Evolutionary conservation across 1,140 invertebrate species (phyloP), one percentile per base, ranked within the genome.

Genomic region (Drosophila watanabei): DNA sequence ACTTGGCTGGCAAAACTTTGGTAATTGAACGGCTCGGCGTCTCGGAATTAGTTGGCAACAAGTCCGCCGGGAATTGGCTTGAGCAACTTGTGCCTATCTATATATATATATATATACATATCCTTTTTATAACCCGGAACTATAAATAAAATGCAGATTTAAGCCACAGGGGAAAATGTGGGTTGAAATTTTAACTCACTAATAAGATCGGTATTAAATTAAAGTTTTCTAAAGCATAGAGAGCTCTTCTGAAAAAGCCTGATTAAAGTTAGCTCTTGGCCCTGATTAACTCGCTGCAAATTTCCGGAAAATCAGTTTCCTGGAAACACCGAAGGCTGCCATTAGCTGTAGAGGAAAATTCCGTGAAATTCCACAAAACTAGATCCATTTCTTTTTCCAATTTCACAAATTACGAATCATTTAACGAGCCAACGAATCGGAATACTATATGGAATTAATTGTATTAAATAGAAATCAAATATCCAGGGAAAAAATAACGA

Each of bases 1-100:
- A 89, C 85, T 88, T 89, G 73, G 62, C 66, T 68, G 71, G 72
- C 84, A 69, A 88, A 88, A 89, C 61, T 88, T 88, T 89, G 61
- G 81, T 89, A 88, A 88, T 88, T 89, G 84, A 84, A 88, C 80
- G 68, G 52, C 68, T 46, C 63, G 62, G 35, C 58, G 61, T 37
- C 43, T 37, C 68, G 5, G 80, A 79, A 83, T 88, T 71, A 75
- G 75, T 76, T 80, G 69, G 46, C 75, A 56, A 79, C 61, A 81
- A 71, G 73, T 69, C 72, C 79, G 43, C 51, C 39, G 69, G 66
- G 83, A 76, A 84, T 89, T 63, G 64, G 49, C 61, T 49, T 46
- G 54, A 24, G 70, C 39, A 51, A 72, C 65, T 77, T 73, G 70
- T 60, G 28, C 45, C 33, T 45, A 52, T 24, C 14, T 46, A 46